Conservation (phyloP, 2,888 invertebrate species). For the Trypoxylon attenuatum region DNA sequence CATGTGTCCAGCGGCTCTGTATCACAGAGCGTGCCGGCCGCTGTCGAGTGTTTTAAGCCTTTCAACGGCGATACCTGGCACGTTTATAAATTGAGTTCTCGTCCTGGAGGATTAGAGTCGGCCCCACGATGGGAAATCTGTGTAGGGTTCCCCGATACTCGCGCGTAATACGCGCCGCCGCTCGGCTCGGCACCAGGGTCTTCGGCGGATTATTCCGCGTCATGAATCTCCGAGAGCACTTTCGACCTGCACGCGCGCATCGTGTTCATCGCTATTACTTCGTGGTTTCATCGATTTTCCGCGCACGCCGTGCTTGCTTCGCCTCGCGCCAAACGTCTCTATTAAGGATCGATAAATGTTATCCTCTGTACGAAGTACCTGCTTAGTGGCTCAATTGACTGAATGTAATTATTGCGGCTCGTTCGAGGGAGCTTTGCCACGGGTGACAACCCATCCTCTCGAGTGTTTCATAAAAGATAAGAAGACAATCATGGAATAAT, state of each 20-base stretch:
- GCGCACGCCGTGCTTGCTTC: neutral
- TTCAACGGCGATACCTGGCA: constrained; percentile 62
- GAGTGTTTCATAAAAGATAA: too few relatives aligned
- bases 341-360: constrained; percentile 2
- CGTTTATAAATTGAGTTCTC: constrained; percentile 70
- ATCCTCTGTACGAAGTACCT: too few relatives aligned
- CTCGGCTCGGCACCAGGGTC: too few relatives aligned
- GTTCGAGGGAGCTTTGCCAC: too few relatives aligned
- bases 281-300: constrained; percentile 35
- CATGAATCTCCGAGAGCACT: constrained; percentile 54
- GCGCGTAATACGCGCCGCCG: constrained; percentile 48
- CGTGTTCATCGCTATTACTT: neutral
- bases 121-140: constrained; percentile 62
- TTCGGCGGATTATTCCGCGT: constrained; percentile 63
- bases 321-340: constrained; percentile 8
- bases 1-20: constrained; percentile 50
- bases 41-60: constrained; percentile 66
- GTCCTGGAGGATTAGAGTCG: constrained; percentile 62
- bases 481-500: too few relatives aligned
- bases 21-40: constrained; percentile 45
- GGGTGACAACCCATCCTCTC: too few relatives aligned
- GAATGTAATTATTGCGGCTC: too few relatives aligned
- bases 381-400: too few relatives aligned
- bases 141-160: constrained; percentile 44
- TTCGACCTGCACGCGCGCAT: constrained; percentile 16